Percentiles rank a stretch among this genome's conserved stretches.
phyloP scores from a whole-genome alignment of 2,797 vertebrate species.

The Myotis vivesi region DNA sequence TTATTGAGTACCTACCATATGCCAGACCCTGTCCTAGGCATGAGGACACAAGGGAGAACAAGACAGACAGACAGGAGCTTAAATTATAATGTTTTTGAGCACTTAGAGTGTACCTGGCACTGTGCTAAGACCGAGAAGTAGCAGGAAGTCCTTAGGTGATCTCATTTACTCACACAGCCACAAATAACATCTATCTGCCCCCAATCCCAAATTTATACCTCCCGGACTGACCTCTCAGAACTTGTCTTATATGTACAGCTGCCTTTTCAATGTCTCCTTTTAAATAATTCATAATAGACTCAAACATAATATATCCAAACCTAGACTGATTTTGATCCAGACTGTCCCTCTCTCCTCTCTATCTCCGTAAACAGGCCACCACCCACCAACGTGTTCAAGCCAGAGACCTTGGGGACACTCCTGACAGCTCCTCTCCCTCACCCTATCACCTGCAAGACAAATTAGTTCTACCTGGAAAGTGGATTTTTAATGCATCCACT shows the following conservation, averaged over 20 bases:
- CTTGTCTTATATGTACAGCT: background rate
- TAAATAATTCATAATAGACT: background rate
- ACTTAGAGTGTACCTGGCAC: background rate
- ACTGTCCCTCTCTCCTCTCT: background rate
- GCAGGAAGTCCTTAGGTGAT: background rate
- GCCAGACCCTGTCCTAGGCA: background rate
- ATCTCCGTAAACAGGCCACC: background rate
- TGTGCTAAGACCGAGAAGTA: background rate
- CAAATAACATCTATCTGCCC: background rate
- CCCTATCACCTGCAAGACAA: background rate
- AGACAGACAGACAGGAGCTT: slow-evolving; percentile 1
- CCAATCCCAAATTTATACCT: background rate
- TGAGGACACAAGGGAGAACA: background rate
- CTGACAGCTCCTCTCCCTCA: background rate
- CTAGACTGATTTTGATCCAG: background rate
- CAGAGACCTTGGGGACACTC: background rate
- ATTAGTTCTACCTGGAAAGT: background rate
- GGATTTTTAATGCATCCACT: background rate
- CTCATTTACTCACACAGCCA: background rate
- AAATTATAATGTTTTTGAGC: background rate
- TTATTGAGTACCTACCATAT: background rate
- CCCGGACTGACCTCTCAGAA: background rate
- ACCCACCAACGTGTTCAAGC: background rate
- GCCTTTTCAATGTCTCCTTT: background rate
- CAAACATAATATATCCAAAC: background rate